Base-by-base conservation (phyloP, 1,140 invertebrate species). In the Dolichoris vasculosae region DNA sequence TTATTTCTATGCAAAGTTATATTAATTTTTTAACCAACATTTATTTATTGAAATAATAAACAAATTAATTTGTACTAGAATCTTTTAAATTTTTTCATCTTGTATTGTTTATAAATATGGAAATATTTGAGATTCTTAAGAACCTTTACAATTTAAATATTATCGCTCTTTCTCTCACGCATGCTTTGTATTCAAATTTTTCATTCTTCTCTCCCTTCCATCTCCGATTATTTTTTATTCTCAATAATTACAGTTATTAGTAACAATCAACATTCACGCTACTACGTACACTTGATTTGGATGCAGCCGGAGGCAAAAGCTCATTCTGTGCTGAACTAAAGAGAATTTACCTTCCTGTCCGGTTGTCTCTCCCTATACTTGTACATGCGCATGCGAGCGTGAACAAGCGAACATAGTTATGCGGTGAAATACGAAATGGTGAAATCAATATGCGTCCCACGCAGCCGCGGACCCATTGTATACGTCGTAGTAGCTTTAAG, bases 201-300 rank as follows among this genome's bases (percentile, higher is more conserved):
- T 55, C 20, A 55, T 89, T 84, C 82, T 85, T 87, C 32, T 75
- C 40, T 75, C 40, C 46, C 23, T 46, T 26, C n/a, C n/a, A n/a
- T n/a, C n/a, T n/a, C n/a, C n/a, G n/a, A n/a, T n/a, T 59, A 17
- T 59, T 17, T 26, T 59, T 59, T 26, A 59, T 59, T 59, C 55
- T 26, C 55, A 91, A 92, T 46, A 46, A 46, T 63, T 63, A 30
- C 4, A n/a, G 7, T 63, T 6, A n/a, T n/a, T 23, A n/a, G 59
- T 63, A 63, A 63, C 59, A 30, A 63, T 20, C 59, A 23, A 11
- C 1, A n/a, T 63, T 4, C 4, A 17, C 7, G 26, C 59, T n/a
- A 6, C 1, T n/a, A n/a, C 15, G 15, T 64, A 15, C 63, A 15
- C 38, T 69, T 69, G 32, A 69, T 75, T 75, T 75, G 15, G 13